phyloP scores from a whole-genome alignment of 2,113 vertebrate species.

The Ailuropoda melanoleuca region DNA sequence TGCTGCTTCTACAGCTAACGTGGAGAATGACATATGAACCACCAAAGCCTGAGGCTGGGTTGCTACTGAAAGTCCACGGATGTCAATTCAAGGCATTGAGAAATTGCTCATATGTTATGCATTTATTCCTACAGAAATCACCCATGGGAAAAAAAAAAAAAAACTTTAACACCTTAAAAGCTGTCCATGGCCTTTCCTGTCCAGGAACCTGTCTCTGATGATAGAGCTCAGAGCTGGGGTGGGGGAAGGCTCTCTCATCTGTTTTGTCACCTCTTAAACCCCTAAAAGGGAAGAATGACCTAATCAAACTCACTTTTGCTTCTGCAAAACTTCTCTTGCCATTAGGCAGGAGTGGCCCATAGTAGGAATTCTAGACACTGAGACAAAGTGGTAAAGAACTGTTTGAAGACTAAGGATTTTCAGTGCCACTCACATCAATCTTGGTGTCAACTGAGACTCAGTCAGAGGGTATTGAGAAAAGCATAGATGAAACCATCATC shows the following conservation, averaged over 20 bases:
- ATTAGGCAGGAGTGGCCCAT: background rate
- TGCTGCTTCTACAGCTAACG: constrained; percentile 41
- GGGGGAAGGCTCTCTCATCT: background rate
- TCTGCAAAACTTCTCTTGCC: background rate
- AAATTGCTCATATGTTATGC: background rate
- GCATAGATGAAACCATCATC: background rate
- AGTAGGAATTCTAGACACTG: background rate
- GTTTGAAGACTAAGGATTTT: background rate
- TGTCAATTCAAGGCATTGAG: background rate
- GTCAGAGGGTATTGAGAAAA: background rate
- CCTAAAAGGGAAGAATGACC: background rate
- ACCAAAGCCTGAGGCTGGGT: background rate
- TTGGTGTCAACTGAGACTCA: background rate
- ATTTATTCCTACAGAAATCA: background rate
- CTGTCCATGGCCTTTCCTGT: background rate
- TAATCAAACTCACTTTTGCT: background rate
- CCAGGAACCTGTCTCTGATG: background rate
- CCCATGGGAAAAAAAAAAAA: background rate
- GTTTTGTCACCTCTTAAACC: background rate
- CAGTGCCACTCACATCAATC: background rate
- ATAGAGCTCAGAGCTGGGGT: background rate
- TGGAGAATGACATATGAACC: background rate
- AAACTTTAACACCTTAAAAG: background rate
- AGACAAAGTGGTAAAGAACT: background rate
- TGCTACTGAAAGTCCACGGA: background rate